Conservation (phyloP, 2,797 vertebrate species). For the Poecilia gillii region DNA sequence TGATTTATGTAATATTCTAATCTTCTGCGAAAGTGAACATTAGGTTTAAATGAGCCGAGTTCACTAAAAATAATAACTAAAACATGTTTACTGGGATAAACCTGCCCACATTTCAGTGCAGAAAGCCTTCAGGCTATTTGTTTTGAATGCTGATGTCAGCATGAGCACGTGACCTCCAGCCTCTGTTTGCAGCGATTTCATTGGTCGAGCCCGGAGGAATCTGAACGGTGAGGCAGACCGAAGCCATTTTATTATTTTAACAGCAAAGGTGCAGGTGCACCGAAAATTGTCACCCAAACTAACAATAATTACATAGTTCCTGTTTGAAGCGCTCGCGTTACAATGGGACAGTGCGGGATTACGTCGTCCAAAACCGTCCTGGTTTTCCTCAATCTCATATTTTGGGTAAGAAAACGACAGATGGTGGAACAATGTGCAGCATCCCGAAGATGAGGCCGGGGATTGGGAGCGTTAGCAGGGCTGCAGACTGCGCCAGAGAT, state of each 20-base stretch:
- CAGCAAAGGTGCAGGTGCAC: constrained; percentile 68
- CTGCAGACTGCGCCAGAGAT: constrained; percentile 69
- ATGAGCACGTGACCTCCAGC: constrained; percentile 45
- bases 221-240: constrained; percentile 54
- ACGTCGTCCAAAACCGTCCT: constrained; percentile 98
- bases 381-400: constrained; percentile 97
- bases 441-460: constrained; percentile 41
- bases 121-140: constrained; percentile 24
- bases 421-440: constrained; percentile 48
- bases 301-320: not conserved
- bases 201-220: constrained; percentile 58
- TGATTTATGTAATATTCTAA: not conserved
- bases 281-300: constrained; percentile 19
- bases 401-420: constrained; percentile 87
- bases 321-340: constrained; percentile 12
- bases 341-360: constrained; percentile 96
- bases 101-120: not conserved
- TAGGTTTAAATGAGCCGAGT: not conserved
- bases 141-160: constrained; percentile 58
- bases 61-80: too few relatives aligned
- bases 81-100: not conserved
- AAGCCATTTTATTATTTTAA: constrained; percentile 81
- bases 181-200: constrained; percentile 19
- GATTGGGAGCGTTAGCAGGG: constrained; percentile 50
- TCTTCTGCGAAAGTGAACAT: not conserved